Percentiles rank a stretch among this genome's conserved stretches.
These are phyloP conservation scores for Presbytis comata DNA, from an alignment of 2,797 vertebrate genomes.

Conservation along the genomic window DNA sequence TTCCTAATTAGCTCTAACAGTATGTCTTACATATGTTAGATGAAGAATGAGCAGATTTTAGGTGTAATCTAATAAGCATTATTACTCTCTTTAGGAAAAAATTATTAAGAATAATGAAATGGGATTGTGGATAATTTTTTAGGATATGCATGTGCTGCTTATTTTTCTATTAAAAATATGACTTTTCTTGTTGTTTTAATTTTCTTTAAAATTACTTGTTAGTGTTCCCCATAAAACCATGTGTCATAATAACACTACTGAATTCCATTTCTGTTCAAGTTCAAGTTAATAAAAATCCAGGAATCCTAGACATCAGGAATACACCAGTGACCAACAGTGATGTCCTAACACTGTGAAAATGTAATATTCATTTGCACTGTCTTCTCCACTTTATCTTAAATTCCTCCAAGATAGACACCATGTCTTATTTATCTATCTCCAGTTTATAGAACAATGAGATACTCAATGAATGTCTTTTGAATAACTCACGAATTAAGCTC, in stretches of 20 bases:
- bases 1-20: background rate
- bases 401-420: background rate
- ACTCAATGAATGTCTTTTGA: background rate
- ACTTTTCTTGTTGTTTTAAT: background rate
- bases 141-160: background rate
- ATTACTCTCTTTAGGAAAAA: conserved; percentile 7
- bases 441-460: background rate
- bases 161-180: background rate
- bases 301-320: background rate
- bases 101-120: background rate
- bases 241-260: background rate
- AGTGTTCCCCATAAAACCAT: background rate
- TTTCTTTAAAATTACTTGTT: background rate
- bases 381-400: background rate
- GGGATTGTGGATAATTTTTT: background rate
- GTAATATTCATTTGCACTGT: background rate
- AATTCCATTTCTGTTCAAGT: conserved; percentile 20
- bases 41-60: conserved; percentile 31
- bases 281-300: background rate
- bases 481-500: background rate
- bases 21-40: background rate
- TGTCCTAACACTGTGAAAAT: background rate
- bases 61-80: background rate
- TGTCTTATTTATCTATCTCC: background rate
- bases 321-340: too few species aligned